Conservation (phyloP, 2,113 vertebrate species). For the Oncorhynchus nerka region DNA sequence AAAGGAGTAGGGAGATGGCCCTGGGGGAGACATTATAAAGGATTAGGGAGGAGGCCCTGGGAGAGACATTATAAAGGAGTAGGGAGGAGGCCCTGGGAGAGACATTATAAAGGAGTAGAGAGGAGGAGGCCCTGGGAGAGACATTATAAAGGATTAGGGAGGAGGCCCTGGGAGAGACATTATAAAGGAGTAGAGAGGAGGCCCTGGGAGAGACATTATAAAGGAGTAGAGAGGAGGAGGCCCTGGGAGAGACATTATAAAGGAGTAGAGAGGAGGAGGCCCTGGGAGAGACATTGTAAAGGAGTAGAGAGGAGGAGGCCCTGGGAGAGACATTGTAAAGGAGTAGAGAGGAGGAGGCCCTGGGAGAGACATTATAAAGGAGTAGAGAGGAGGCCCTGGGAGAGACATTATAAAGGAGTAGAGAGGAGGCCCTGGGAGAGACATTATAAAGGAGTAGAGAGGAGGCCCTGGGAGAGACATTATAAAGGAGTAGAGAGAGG, state of each 20-base stretch:
- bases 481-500: constrained; percentile 82
- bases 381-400: constrained; percentile 80
- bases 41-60: too few relatives aligned
- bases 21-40: too few relatives aligned
- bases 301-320: constrained; percentile 82
- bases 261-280: constrained; percentile 82
- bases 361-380: constrained; percentile 80
- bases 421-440: constrained; percentile 81
- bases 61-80: constrained; percentile 78
- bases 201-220: constrained; percentile 78
- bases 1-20: too few relatives aligned
- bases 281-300: constrained; percentile 79
- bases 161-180: constrained; percentile 79
- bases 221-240: constrained; percentile 79
- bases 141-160: constrained; percentile 80
- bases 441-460: constrained; percentile 79
- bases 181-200: constrained; percentile 82
- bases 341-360: constrained; percentile 79
- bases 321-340: constrained; percentile 80
- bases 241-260: constrained; percentile 79
- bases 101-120: constrained; percentile 80
- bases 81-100: constrained; percentile 81
- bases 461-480: constrained; percentile 79
- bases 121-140: constrained; percentile 80
- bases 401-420: constrained; percentile 80